Evolutionary conservation across 2,797 vertebrate species (phyloP).

Genomic region (Carapus acus): DNA sequence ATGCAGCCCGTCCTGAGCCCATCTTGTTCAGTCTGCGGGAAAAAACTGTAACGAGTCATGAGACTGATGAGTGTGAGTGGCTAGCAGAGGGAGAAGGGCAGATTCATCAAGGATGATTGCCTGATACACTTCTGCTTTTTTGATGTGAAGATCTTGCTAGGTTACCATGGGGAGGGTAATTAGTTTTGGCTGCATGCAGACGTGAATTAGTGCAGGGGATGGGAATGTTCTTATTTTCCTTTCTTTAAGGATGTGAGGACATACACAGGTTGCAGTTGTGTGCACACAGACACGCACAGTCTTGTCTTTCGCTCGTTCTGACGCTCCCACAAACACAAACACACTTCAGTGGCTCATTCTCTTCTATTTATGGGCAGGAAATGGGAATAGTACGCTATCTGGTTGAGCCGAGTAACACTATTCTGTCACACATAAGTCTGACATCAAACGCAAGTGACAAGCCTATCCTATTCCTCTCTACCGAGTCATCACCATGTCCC

Average conservation of each 20-base stretch:
- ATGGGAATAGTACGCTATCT: constrained; percentile 64
- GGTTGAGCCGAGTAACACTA: constrained; percentile 73
- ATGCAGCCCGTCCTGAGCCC: constrained; percentile 49
- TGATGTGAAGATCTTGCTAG: constrained; percentile 64
- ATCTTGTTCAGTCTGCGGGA: constrained; percentile 55
- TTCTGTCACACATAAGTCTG: constrained; percentile 73
- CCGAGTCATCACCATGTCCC: constrained; percentile 74
- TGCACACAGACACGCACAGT: constrained; percentile 27
- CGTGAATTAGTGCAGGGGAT: constrained; percentile 56
- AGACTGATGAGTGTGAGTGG: constrained; percentile 65
- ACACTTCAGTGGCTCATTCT: constrained; percentile 48
- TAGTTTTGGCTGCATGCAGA: constrained; percentile 70
- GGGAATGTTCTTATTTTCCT: constrained; percentile 58
- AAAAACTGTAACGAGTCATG: constrained; percentile 60
- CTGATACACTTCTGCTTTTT: constrained; percentile 68
- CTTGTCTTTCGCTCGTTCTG: constrained; percentile 34
- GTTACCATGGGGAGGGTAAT: constrained; percentile 73
- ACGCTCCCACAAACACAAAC: constrained; percentile 44
- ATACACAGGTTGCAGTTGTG: constrained; percentile 8
- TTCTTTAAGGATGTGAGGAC: constrained; percentile 57
- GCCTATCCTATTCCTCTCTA: constrained; percentile 68
- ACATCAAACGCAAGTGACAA: constrained; percentile 73
- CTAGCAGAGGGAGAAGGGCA: constrained; percentile 68
- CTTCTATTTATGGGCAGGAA: constrained; percentile 68
- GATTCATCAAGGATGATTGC: constrained; percentile 72